phyloP scores from a whole-genome alignment of 2,888 invertebrate species.

The Chrysina gloriosa region DNA sequence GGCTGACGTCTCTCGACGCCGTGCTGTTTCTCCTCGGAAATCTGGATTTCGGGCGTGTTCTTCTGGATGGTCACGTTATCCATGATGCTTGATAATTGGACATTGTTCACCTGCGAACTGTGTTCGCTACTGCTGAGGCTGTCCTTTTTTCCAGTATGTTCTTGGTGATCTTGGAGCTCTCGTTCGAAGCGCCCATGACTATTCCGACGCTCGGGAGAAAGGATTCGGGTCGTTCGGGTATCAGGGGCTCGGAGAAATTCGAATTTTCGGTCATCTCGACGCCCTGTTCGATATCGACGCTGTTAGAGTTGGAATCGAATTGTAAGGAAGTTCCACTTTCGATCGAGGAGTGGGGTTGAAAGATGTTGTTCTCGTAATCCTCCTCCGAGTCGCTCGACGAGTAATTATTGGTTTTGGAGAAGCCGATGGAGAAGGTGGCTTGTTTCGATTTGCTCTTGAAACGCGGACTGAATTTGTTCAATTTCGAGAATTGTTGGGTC shows the following conservation, averaged over 20 bases:
- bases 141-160: conserved; percentile 63
- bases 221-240: conserved; percentile 63
- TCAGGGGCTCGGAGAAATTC: conserved; percentile 41
- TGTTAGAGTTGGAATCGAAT: conserved; percentile 34
- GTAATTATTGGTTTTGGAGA: conserved; percentile 62
- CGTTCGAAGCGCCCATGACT: conserved; percentile 65
- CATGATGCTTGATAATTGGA: conserved; percentile 64
- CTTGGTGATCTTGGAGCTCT: conserved; percentile 45
- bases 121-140: conserved; percentile 61
- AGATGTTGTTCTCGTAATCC: conserved; percentile 73
- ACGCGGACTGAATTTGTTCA: conserved; percentile 78
- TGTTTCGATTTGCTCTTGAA: conserved; percentile 69
- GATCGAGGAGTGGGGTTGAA: conserved; percentile 58
- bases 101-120: conserved; percentile 61
- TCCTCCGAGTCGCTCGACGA: conserved; percentile 73
- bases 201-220: conserved; percentile 77
- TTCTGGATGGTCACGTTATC: conserved; percentile 60
- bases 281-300: conserved; percentile 53
- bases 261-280: conserved; percentile 58
- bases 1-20: conserved; percentile 64
- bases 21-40: conserved; percentile 54
- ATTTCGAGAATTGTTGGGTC: conserved; percentile 87
- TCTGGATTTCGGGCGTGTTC: conserved; percentile 61
- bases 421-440: conserved; percentile 68
- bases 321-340: conserved; percentile 52